Percentiles rank a stretch among this genome's conserved stretches.
phyloP scores from a whole-genome alignment of 1,140 invertebrate species.

The Matsumurasca onukii region DNA sequence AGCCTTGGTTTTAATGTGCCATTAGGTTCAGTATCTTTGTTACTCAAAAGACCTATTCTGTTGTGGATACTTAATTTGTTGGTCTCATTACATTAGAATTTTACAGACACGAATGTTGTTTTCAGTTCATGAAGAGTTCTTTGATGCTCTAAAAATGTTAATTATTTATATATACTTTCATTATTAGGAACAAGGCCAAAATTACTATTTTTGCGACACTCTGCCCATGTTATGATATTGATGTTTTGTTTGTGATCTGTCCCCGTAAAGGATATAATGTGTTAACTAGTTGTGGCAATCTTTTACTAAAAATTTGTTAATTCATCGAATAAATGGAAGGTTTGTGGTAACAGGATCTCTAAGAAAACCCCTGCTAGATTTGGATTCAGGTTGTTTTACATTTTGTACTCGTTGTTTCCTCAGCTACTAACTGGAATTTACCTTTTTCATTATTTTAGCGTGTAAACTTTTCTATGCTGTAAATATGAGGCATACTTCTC shows the following conservation, averaged over 20 bases:
- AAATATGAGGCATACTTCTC: too few relatives aligned
- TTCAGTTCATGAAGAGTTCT: conserved; percentile 13
- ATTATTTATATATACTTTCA: conserved; percentile 28
- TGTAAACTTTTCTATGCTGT: too few relatives aligned
- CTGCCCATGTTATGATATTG: conserved; percentile 21
- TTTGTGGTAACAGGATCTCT: conserved; percentile 7
- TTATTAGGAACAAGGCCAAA: conserved; percentile 17
- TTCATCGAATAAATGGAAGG: background rate
- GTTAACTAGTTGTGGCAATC: conserved; percentile 20
- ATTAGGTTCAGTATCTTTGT: conserved; percentile 16
- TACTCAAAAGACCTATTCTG: conserved; percentile 27
- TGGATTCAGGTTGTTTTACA: too few relatives aligned
- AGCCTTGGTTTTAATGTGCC: conserved; percentile 19
- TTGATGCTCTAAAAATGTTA: conserved; percentile 14
- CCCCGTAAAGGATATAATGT: conserved; percentile 15
- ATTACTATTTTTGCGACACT: conserved; percentile 29
- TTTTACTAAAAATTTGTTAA: conserved; percentile 8
- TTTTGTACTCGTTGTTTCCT: too few relatives aligned
- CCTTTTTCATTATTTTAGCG: too few relatives aligned
- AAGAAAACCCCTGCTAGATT: too few relatives aligned
- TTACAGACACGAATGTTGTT: conserved; percentile 20
- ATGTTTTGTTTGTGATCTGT: conserved; percentile 17
- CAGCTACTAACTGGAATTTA: too few relatives aligned
- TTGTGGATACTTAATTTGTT: conserved; percentile 26
- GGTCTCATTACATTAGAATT: conserved; percentile 27